phyloP scores from a whole-genome alignment of 2,888 invertebrate species.

The Pristionchus arcanus region DNA sequence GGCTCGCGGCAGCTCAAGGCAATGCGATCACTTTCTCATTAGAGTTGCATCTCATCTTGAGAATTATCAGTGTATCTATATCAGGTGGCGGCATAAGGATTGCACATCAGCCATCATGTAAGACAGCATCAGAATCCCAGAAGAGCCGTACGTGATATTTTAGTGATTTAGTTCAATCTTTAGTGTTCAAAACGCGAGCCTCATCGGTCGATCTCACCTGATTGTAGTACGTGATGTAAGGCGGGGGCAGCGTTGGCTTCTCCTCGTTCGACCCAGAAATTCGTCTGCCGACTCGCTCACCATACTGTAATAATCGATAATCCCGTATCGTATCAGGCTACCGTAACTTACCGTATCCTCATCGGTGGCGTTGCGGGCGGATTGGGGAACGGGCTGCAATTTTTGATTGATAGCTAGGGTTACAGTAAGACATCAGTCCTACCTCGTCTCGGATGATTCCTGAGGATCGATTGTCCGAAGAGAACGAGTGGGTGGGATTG shows the following conservation, averaged over 20 bases:
- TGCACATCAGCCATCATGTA: no score
- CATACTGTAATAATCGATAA: neutral
- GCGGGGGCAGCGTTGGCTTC: constrained; percentile 42
- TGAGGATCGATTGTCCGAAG: constrained; percentile 5
- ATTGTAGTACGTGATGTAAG: constrained; percentile 55
- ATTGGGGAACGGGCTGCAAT: constrained; percentile 10
- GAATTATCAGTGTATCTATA: no score
- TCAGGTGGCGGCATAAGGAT: no score
- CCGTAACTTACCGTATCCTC: neutral
- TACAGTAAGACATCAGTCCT: neutral
- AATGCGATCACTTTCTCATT: neutral
- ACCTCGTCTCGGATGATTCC: constrained; percentile 37
- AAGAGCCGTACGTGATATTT: no score
- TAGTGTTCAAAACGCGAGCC: neutral
- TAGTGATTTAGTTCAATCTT: neutral
- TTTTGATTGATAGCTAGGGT: neutral
- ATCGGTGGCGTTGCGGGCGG: neutral
- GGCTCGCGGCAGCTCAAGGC: neutral
- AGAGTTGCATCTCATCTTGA: no score
- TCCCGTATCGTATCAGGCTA: neutral
- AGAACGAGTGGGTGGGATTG: neutral
- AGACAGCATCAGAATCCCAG: no score
- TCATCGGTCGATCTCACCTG: constrained; percentile 19
- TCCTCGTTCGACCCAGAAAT: neutral
- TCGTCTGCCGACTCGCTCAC: constrained; percentile 40